Conservation (phyloP, 1,140 invertebrate species). For the Drosophila quadrilineata region DNA sequence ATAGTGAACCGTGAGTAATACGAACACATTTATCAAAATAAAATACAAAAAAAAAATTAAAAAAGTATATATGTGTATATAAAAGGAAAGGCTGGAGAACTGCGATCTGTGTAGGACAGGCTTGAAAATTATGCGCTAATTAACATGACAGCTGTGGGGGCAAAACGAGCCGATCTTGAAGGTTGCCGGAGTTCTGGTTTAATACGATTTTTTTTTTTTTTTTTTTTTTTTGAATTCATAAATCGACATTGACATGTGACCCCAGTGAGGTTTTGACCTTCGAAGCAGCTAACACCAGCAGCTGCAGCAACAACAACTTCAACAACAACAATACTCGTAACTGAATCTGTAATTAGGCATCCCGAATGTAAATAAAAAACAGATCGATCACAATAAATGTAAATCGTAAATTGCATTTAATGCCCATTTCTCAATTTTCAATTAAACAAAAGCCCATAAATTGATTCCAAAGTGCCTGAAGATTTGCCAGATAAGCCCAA, state of each 20-base stretch:
- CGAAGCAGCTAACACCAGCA: conserved; percentile 32
- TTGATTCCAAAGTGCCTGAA: conserved; percentile 26
- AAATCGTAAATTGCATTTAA: conserved; percentile 33
- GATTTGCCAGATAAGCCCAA: conserved; percentile 22
- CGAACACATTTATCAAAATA: conserved; percentile 61
- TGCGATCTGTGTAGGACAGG: conserved; percentile 44
- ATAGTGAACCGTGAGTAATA: conserved; percentile 33
- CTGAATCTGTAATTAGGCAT: conserved; percentile 38
- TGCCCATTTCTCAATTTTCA: conserved; percentile 9
- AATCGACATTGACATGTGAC: conserved; percentile 61
- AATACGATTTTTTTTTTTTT: conserved; percentile 19
- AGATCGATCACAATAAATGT: conserved; percentile 46
- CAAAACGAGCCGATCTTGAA: conserved; percentile 17
- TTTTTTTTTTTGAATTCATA: no score
- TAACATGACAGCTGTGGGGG: conserved; percentile 55
- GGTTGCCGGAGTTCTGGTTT: conserved; percentile 52
- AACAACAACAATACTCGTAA: conserved; percentile 10
- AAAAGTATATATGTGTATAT: no score
- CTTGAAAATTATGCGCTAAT: conserved; percentile 67
- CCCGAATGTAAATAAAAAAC: conserved; percentile 13
- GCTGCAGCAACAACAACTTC: conserved; percentile 8
- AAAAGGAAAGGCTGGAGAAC: conserved; percentile 20
- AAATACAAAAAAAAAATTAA: conserved; percentile 19
- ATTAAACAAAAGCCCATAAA: conserved; percentile 31
- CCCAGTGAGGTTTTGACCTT: conserved; percentile 53